Conservation (phyloP, 2,797 vertebrate genomes). For the Phataginus tricuspis region DNA sequence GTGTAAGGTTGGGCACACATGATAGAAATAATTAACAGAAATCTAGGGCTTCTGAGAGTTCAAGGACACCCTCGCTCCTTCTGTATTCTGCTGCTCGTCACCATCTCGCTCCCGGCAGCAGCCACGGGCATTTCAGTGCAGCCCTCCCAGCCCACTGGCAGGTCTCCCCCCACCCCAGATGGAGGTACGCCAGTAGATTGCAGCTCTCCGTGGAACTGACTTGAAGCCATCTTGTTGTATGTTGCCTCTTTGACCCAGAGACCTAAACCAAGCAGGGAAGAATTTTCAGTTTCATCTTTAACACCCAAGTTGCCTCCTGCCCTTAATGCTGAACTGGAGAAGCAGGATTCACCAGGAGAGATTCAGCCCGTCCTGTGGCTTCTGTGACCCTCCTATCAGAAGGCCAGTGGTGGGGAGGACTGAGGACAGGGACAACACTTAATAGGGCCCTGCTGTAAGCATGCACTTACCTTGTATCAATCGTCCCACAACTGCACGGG, state of each 20-base stretch:
- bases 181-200: neutral
- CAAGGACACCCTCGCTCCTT: accelerated
- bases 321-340: neutral
- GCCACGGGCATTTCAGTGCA: accelerated
- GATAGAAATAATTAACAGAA: neutral
- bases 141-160: neutral
- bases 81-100: accelerated
- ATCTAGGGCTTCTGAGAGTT: neutral
- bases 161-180: neutral
- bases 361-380: neutral
- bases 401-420: accelerated
- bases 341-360: neutral
- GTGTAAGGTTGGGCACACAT: neutral
- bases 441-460: neutral
- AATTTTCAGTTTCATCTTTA: neutral
- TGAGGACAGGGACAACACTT: no score
- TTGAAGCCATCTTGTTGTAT: neutral
- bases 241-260: neutral
- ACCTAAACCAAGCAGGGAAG: neutral
- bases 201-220: neutral
- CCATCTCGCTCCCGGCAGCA: neutral
- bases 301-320: neutral
- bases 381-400: neutral
- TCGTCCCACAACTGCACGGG: neutral
- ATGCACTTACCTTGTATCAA: neutral